These are phyloP conservation scores for Oreonectes daqikongensis DNA, from an alignment of 2,797 vertebrate genomes.

Conservation along the genomic window DNA sequence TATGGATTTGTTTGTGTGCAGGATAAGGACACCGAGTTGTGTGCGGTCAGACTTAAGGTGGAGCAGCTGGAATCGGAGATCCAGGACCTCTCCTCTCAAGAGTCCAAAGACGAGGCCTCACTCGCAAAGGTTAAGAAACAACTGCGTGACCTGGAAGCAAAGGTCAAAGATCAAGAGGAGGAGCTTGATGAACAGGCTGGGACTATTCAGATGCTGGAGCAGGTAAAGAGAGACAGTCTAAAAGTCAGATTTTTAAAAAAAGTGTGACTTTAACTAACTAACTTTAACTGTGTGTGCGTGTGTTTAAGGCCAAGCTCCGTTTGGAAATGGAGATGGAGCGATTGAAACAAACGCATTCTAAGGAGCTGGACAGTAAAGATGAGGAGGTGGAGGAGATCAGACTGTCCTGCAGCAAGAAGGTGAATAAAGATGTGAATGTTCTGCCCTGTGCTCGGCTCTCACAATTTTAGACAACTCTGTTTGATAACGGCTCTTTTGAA, in stretches of 20 bases:
- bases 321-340: conserved; percentile 98
- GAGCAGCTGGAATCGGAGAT: conserved; percentile 88
- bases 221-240: conserved; percentile 81
- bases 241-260: background rate
- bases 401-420: conserved; percentile 96
- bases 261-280: no score
- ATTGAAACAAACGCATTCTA: conserved; percentile 90
- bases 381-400: conserved; percentile 97
- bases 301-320: conserved; percentile 86
- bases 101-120: conserved; percentile 87
- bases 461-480: background rate
- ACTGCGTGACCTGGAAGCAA: conserved; percentile 92
- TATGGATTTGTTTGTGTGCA: conserved; percentile 56
- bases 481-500: conserved; percentile 30
- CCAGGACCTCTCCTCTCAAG: conserved; percentile 86
- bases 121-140: conserved; percentile 89
- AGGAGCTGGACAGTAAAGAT: conserved; percentile 93
- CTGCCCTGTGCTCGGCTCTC: background rate
- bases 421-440: conserved; percentile 59
- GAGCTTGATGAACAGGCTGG: conserved; percentile 98
- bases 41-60: conserved; percentile 79
- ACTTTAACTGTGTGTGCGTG: no score
- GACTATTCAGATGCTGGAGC: conserved; percentile 95
- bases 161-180: conserved; percentile 97
- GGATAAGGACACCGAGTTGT: conserved; percentile 87